Percentiles rank a stretch among this genome's conserved stretches.
These are phyloP conservation scores for Slavum lentiscoides DNA, from an alignment of 2,888 invertebrate genomes.

Conservation along the genomic window DNA sequence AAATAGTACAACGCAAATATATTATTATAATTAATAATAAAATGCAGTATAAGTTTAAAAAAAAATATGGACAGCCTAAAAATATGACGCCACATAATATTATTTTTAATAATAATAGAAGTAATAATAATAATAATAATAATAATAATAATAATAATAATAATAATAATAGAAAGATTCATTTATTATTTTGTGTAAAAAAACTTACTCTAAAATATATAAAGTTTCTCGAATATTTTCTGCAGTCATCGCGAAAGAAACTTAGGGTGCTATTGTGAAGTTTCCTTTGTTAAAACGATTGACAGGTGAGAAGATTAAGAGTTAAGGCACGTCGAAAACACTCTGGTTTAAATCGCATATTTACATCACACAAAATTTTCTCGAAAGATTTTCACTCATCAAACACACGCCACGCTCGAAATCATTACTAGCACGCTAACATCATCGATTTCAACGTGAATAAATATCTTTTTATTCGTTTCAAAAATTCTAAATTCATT, in stretches of 20 bases:
- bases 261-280: not conserved
- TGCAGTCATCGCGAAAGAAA: not conserved
- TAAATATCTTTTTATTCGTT: not conserved
- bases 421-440: not conserved
- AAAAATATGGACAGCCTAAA: no score
- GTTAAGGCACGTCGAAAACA: not conserved
- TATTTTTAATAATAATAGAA: no score
- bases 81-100: no score
- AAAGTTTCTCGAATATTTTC: not conserved
- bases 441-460: no score
- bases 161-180: no score
- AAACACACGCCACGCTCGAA: not conserved
- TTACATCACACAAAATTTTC: not conserved
- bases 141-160: no score
- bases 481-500: not conserved
- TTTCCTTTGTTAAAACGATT: not conserved
- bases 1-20: no score
- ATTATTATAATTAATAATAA: no score
- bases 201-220: not conserved
- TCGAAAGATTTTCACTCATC: not conserved
- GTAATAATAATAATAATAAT: no score
- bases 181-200: no score
- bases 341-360: constrained; percentile 1
- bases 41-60: no score
- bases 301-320: constrained; percentile 13